phyloP scores from a whole-genome alignment of 1,140 invertebrate genomes.

The Gryon sp. region DNA sequence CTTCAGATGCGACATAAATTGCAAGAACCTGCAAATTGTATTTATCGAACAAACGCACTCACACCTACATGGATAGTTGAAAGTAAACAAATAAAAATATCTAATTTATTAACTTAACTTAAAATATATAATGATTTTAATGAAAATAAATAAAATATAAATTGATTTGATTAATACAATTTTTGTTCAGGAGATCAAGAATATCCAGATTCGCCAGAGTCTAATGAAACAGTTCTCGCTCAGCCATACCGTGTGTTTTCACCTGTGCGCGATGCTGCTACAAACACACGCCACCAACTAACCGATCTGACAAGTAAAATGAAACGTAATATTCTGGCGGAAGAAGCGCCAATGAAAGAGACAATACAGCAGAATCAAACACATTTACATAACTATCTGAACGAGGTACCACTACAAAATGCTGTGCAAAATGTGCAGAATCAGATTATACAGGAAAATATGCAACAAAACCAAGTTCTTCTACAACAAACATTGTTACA shows the following conservation, averaged over 20 bases:
- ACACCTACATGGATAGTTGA: constrained; percentile 72
- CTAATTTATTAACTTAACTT: not conserved
- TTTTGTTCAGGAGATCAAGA: constrained; percentile 72
- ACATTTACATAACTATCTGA: constrained; percentile 63
- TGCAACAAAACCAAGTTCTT: constrained; percentile 74
- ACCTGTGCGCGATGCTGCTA: constrained; percentile 73
- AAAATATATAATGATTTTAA: not conserved
- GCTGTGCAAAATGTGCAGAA: constrained; percentile 78
- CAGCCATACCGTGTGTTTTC: constrained; percentile 73
- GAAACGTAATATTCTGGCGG: constrained; percentile 58
- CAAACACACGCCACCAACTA: constrained; percentile 69
- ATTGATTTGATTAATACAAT: constrained; percentile 17
- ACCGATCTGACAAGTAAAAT: constrained; percentile 54
- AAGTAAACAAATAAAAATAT: constrained; percentile 59
- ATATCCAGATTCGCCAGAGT: constrained; percentile 78
- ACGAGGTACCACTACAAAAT: constrained; percentile 72
- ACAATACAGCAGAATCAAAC: constrained; percentile 59
- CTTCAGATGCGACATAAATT: constrained; percentile 74
- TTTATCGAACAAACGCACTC: constrained; percentile 72
- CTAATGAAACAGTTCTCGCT: constrained; percentile 76
- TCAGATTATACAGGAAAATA: constrained; percentile 78
- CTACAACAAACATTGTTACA: constrained; percentile 70
- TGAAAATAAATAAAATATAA: not conserved
- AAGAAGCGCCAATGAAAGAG: constrained; percentile 66
- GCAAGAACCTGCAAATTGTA: constrained; percentile 71